Conservation (phyloP, 1,140 invertebrate genomes). For the Monochamus saltuarius region DNA sequence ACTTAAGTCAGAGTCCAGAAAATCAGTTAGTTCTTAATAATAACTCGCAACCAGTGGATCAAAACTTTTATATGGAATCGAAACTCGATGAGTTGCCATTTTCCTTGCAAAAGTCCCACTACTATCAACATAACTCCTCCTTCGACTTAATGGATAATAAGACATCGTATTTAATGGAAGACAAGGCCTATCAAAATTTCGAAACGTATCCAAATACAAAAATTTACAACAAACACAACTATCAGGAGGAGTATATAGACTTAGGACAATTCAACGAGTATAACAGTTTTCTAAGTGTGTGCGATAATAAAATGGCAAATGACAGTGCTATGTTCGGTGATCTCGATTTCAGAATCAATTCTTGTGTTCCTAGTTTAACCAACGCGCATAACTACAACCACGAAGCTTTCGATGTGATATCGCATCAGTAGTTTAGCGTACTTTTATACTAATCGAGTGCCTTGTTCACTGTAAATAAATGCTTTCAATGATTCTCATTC, state of each 20-base stretch:
- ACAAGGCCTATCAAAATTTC: slow-evolving; percentile 33
- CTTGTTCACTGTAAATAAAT: slow-evolving; percentile 26
- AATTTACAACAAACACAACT: slow-evolving; percentile 25
- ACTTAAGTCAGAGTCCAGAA: slow-evolving; percentile 48
- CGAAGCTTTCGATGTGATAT: slow-evolving; percentile 32
- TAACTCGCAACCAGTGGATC: slow-evolving; percentile 30
- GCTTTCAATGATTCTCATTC: slow-evolving; percentile 33
- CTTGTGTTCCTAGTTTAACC: slow-evolving; percentile 23
- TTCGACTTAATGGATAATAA: not conserved
- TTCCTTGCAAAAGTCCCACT: slow-evolving; percentile 29
- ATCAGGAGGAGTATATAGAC: slow-evolving; percentile 40
- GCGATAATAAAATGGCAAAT: slow-evolving; percentile 36
- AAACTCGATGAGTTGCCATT: slow-evolving; percentile 28
- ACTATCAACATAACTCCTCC: slow-evolving; percentile 13
- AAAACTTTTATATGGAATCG: slow-evolving; percentile 28
- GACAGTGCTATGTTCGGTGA: slow-evolving; percentile 37
- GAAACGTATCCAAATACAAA: slow-evolving; percentile 32
- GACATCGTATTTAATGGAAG: slow-evolving; percentile 10
- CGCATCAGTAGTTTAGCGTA: slow-evolving; percentile 23
- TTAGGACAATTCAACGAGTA: slow-evolving; percentile 41
- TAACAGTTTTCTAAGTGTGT: slow-evolving; percentile 37
- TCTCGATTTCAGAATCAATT: slow-evolving; percentile 42
- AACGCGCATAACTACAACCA: slow-evolving; percentile 30
- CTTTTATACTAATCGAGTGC: slow-evolving; percentile 26
- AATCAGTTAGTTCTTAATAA: slow-evolving; percentile 34